These are phyloP conservation scores for Sinocyclocheilus grahami DNA, from an alignment of 2,113 vertebrate genomes.

Conservation along the genomic window DNA sequence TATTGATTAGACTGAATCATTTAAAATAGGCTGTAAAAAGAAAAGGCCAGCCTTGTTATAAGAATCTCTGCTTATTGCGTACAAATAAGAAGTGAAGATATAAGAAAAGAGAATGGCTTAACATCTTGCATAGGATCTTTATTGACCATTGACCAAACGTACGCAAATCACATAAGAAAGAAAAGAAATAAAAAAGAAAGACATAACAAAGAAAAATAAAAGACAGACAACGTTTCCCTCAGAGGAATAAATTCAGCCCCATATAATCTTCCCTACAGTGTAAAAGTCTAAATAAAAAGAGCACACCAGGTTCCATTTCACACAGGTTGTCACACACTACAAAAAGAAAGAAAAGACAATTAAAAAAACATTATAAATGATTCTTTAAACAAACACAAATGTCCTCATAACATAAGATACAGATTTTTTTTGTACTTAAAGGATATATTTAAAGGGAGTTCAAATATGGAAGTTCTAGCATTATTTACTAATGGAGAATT, in stretches of 20 bases:
- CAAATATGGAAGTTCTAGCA: neutral
- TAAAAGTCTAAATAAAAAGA: conserved; percentile 66
- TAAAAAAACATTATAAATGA: neutral
- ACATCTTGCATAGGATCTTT: conserved; percentile 75
- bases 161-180: conserved; percentile 47
- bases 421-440: too few species aligned
- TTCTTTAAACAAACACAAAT: neutral
- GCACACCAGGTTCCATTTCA: conserved; percentile 47
- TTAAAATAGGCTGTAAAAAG: neutral
- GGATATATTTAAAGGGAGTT: too few species aligned
- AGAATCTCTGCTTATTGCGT: neutral
- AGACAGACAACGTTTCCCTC: conserved; percentile 22
- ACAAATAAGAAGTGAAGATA: neutral
- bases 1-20: neutral
- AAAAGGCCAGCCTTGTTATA: neutral
- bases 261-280: neutral
- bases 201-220: conserved; percentile 37
- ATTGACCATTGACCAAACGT: conserved; percentile 53
- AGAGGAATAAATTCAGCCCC: neutral
- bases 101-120: neutral
- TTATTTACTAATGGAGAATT: neutral
- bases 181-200: conserved; percentile 11
- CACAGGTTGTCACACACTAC: conserved; percentile 52
- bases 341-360: conserved; percentile 58
- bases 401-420: neutral